Conservation (phyloP, 2,113 vertebrate species). For the Pelobates fuscus region DNA sequence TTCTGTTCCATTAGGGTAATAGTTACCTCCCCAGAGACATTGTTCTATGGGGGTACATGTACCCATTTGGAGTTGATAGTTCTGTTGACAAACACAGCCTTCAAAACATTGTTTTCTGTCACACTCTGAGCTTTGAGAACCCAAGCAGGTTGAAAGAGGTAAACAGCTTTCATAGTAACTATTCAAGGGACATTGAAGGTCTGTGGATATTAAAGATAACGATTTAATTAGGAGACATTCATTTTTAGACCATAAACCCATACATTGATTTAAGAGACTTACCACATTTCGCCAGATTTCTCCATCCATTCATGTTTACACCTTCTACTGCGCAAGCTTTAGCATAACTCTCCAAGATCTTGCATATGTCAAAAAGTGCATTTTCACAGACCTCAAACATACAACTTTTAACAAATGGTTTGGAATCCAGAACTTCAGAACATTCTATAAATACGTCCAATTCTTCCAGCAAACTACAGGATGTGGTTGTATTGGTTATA, state of each 20-base stretch:
- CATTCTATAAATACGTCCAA: slow-evolving; percentile 1
- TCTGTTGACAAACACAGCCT: slow-evolving; percentile 9
- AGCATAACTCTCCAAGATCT: slow-evolving; percentile 3
- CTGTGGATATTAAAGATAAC: neutral
- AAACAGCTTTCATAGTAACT: slow-evolving; percentile 23
- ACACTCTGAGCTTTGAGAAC: neutral
- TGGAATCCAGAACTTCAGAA: neutral
- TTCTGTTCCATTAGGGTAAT: neutral
- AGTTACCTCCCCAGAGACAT: neutral
- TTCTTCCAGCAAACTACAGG: neutral
- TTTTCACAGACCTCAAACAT: neutral
- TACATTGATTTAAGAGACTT: neutral
- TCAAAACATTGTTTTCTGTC: neutral
- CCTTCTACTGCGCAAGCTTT: slow-evolving; percentile 5
- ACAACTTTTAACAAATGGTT: slow-evolving; percentile 20
- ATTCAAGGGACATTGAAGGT: neutral
- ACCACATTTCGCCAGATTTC: slow-evolving; percentile 15
- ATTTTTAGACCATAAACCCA: neutral
- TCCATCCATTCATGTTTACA: neutral
- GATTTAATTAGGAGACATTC: too few species aligned
- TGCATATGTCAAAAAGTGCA: neutral
- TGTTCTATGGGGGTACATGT: neutral
- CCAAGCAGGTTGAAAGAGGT: neutral
- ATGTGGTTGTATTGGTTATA: too few species aligned
- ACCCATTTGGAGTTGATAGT: neutral